These are phyloP conservation scores for Eristalis pertinax DNA, from an alignment of 2,888 invertebrate genomes.

Conservation along the genomic window DNA sequence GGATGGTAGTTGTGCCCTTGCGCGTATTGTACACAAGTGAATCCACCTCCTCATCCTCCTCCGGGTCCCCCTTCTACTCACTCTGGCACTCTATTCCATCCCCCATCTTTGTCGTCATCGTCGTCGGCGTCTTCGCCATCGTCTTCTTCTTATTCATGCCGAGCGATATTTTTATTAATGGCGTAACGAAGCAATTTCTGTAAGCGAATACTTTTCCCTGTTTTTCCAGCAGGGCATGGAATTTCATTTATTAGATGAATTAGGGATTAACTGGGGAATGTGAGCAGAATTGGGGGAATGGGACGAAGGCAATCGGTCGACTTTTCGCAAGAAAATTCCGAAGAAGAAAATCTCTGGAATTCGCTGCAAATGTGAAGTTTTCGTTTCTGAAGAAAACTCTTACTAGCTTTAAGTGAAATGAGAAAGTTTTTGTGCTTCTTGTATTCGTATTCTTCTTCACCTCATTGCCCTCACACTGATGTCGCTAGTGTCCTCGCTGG, in stretches of 20 bases:
- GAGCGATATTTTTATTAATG: conserved; percentile 73
- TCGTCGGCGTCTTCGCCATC: background rate
- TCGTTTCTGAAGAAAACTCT: conserved; percentile 31
- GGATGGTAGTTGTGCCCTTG: conserved; percentile 67
- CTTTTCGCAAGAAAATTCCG: conserved; percentile 35
- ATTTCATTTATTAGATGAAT: conserved; percentile 75
- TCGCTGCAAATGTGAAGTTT: conserved; percentile 53
- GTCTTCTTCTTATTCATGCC: conserved; percentile 17
- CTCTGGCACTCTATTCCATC: background rate
- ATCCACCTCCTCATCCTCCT: conserved; percentile 1
- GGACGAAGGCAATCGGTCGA: conserved; percentile 11
- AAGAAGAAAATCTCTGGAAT: conserved; percentile 44
- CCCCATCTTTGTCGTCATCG: background rate
- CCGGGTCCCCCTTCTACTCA: background rate
- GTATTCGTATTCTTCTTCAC: background rate
- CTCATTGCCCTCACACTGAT: conserved; percentile 9
- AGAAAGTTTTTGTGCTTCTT: conserved; percentile 9
- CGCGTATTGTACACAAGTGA: conserved; percentile 48
- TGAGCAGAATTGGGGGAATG: background rate
- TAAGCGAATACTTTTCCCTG: conserved; percentile 73
- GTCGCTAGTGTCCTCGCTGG: background rate
- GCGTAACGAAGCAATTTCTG: conserved; percentile 74
- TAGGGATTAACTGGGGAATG: conserved; percentile 73
- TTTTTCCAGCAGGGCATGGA: conserved; percentile 68
- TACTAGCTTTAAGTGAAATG: conserved; percentile 38